These are phyloP conservation scores for Oceanodroma tethys DNA, from an alignment of 2,113 vertebrate genomes.

Conservation along the genomic window DNA sequence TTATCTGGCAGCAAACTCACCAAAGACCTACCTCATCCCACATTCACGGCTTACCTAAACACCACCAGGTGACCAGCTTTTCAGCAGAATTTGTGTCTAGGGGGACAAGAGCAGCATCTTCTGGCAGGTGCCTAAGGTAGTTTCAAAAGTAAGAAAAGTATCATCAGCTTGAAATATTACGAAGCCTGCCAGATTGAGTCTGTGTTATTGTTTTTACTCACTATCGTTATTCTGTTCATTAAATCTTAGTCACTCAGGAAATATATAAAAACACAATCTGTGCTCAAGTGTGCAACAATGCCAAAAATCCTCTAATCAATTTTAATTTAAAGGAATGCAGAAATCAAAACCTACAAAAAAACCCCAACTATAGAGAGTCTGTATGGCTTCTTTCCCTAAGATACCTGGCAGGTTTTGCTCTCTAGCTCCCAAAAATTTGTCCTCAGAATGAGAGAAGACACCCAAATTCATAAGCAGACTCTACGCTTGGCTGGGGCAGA, in stretches of 20 bases:
- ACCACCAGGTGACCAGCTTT: background rate
- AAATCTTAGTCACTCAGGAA: background rate
- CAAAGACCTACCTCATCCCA: background rate
- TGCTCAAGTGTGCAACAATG: background rate
- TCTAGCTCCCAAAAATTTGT: background rate
- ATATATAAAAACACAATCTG: background rate
- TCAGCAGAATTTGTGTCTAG: background rate
- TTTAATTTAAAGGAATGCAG: background rate
- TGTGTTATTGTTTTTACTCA: background rate
- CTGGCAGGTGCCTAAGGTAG: background rate
- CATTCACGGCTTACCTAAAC: background rate
- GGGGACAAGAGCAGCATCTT: background rate
- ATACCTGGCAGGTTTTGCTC: accelerated
- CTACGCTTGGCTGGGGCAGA: background rate
- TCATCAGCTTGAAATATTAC: background rate
- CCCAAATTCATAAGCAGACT: no score
- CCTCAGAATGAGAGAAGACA: background rate
- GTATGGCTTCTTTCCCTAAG: background rate
- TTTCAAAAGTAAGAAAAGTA: background rate
- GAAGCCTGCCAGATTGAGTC: background rate
- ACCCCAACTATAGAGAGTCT: background rate
- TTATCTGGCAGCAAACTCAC: background rate
- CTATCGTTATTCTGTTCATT: background rate
- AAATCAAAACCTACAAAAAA: background rate
- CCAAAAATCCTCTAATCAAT: background rate